phyloP scores from a whole-genome alignment of 2,888 invertebrate genomes.

The Bedellia somnulentella region DNA sequence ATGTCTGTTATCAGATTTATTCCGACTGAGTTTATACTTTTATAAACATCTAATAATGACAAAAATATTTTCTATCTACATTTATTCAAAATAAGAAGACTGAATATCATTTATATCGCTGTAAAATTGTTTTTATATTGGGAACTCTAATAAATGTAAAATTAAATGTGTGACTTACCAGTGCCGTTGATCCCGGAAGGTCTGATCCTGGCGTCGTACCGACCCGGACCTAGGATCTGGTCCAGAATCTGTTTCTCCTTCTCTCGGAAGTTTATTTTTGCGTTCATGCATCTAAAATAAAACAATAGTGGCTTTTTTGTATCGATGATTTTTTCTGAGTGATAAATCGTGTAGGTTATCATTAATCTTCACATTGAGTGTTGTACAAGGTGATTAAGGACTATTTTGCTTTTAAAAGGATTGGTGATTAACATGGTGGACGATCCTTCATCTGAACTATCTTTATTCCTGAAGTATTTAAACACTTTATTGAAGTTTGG shows the following conservation, averaged over 20 bases:
- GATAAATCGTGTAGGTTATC: neutral
- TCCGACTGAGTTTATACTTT: no score
- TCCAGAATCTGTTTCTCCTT: conserved; percentile 94
- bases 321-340: neutral
- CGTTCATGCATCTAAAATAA: conserved; percentile 70
- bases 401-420: neutral
- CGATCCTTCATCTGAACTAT: no score
- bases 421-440: neutral
- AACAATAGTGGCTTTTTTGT: conserved; percentile 3
- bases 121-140: no score
- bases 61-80: no score
- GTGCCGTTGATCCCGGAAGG: conserved; percentile 93
- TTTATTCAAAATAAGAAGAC: no score
- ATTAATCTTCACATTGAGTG: neutral
- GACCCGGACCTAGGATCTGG: conserved; percentile 86
- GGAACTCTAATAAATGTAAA: neutral
- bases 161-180: conserved; percentile 60
- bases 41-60: no score
- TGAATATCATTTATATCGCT: no score
- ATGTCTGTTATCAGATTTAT: no score
- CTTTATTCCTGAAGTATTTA: no score
- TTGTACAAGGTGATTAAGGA: neutral
- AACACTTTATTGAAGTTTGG: no score
- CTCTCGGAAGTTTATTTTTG: conserved; percentile 88
- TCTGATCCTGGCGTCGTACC: conserved; percentile 90